phyloP scores from a whole-genome alignment of 2,888 invertebrate genomes.

The Machimus atricapillus region DNA sequence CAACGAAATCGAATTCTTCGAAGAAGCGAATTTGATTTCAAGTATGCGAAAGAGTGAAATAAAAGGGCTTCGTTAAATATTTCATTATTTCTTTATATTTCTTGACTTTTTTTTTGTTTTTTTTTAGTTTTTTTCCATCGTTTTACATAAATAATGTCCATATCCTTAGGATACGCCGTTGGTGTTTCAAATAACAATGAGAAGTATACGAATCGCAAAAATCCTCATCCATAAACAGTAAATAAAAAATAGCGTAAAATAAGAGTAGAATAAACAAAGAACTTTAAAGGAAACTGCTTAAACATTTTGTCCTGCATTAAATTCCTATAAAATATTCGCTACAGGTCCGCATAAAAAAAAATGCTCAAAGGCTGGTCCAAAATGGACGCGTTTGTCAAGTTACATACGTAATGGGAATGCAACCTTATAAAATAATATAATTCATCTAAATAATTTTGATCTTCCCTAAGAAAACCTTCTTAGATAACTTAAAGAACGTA shows the following conservation, averaged over 20 bases:
- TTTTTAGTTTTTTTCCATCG: constrained; percentile 30
- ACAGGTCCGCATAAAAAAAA: background rate
- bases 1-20: constrained; percentile 10
- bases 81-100: constrained; percentile 41
- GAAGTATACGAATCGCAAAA: constrained; percentile 37
- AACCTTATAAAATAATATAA: background rate
- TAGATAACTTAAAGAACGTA: background rate
- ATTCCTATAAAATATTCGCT: background rate
- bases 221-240: constrained; percentile 38
- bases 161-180: constrained; percentile 44
- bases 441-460: background rate
- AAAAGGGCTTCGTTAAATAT: constrained; percentile 30
- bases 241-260: background rate
- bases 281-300: background rate
- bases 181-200: constrained; percentile 43
- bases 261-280: constrained; percentile 14
- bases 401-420: background rate
- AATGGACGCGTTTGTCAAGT: background rate
- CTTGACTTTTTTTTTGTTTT: constrained; percentile 27
- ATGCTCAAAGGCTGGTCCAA: background rate
- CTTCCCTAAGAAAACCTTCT: background rate
- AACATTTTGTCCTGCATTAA: background rate
- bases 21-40: constrained; percentile 25
- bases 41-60: background rate
- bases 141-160: constrained; percentile 41